phyloP scores from a whole-genome alignment of 2,888 invertebrate genomes.

The Flabesymbios commensalis region DNA sequence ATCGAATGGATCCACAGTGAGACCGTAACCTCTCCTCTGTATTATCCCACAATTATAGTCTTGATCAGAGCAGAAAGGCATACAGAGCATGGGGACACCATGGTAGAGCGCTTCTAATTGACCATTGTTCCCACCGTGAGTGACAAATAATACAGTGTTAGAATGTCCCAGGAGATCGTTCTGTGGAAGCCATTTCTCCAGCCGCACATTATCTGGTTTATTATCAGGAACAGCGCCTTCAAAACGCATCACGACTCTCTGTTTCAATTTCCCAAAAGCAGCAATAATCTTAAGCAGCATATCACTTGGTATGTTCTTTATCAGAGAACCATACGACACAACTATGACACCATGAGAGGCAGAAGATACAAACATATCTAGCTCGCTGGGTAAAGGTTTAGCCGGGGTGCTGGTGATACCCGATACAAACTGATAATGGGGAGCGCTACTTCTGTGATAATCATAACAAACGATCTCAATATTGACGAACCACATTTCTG shows the following conservation, averaged over 20 bases:
- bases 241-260: slow-evolving; percentile 10
- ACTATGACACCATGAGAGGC: slow-evolving; percentile 11
- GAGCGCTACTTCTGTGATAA: slow-evolving; percentile 13
- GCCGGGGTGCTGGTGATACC: background rate
- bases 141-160: slow-evolving; percentile 18
- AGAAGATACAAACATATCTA: slow-evolving; percentile 2
- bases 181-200: slow-evolving; percentile 14
- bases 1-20: background rate
- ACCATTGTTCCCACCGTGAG: slow-evolving; percentile 23
- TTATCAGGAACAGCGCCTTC: background rate
- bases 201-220: slow-evolving; percentile 12
- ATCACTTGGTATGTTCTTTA: background rate
- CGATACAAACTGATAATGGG: slow-evolving; percentile 22
- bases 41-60: slow-evolving; percentile 6
- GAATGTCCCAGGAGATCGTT: slow-evolving; percentile 15
- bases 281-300: slow-evolving; percentile 2
- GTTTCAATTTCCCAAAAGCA: slow-evolving; percentile 8
- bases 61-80: slow-evolving; percentile 17
- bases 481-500: slow-evolving; percentile 22
- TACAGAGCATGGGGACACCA: slow-evolving; percentile 16
- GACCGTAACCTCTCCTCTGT: slow-evolving; percentile 3
- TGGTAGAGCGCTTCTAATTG: slow-evolving; percentile 22
- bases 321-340: slow-evolving; percentile 15
- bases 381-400: slow-evolving; percentile 2
- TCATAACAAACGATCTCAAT: slow-evolving; percentile 15